Conservation (phyloP, 2,113 vertebrate species). For the Sebastes schlegelii region DNA sequence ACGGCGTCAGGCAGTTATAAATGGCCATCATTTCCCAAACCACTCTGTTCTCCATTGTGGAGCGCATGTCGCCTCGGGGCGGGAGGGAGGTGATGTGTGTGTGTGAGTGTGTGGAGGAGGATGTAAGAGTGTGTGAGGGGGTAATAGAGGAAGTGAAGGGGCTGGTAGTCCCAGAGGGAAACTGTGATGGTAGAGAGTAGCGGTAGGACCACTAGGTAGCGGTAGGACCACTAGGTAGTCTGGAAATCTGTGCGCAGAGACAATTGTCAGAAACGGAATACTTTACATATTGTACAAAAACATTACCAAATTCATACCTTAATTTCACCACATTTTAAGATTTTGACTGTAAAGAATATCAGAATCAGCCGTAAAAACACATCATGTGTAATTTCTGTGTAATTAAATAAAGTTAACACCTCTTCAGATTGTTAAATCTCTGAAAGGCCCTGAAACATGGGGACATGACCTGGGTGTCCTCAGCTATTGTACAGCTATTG, state of each 20-base stretch:
- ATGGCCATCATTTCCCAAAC: conserved; percentile 86
- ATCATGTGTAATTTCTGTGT: not conserved
- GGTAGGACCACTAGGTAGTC: conserved; percentile 23
- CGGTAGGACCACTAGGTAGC: too few species aligned
- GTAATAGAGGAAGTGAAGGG: conserved; percentile 75
- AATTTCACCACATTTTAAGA: not conserved
- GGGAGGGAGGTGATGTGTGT: conserved; percentile 68
- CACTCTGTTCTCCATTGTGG: conserved; percentile 83
- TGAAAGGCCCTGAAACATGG: not conserved
- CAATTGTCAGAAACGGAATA: conserved; percentile 11
- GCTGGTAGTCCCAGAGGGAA: conserved; percentile 69
- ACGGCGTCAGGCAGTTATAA: conserved; percentile 85
- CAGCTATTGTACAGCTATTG: not conserved
- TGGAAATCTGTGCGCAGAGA: conserved; percentile 35
- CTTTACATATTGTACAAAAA: not conserved
- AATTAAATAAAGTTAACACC: not conserved
- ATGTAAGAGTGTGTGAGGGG: conserved; percentile 71
- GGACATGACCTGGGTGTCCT: not conserved
- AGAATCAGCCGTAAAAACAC: not conserved
- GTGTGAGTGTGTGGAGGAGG: conserved; percentile 68
- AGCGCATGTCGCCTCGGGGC: conserved; percentile 77
- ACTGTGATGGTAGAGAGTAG: conserved; percentile 51
- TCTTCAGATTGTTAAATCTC: not conserved
- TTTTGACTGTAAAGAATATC: not conserved
- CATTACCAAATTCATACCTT: not conserved